Conservation (phyloP, 1,140 invertebrate species). For the Chlorops oryzae region DNA sequence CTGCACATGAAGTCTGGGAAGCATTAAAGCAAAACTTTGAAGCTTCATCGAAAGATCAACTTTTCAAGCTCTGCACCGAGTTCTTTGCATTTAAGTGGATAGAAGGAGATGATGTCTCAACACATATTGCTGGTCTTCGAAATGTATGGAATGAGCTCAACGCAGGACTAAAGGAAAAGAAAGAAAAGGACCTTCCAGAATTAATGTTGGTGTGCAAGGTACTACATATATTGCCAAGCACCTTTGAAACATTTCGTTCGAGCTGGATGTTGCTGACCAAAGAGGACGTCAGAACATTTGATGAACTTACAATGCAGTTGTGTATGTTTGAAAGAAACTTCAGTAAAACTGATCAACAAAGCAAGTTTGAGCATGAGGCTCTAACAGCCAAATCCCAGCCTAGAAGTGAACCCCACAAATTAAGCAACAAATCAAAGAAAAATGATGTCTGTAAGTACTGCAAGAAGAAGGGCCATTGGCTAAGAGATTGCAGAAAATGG, state of each 20-base stretch:
- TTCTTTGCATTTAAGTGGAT: neutral
- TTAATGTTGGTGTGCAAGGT: slow-evolving; percentile 6
- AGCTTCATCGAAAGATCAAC: slow-evolving; percentile 1
- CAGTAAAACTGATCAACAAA: slow-evolving; percentile 1
- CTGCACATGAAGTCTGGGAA: slow-evolving; percentile 1
- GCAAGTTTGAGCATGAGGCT: no score
- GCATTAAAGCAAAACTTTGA: slow-evolving; percentile 6
- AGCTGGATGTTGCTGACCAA: slow-evolving; percentile 3
- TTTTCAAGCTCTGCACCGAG: slow-evolving; percentile 6
- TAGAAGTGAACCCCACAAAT: no score
- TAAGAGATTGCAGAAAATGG: slow-evolving; percentile 26
- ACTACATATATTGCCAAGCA: slow-evolving; percentile 3
- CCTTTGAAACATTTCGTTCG: slow-evolving; percentile 6
- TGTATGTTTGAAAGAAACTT: slow-evolving; percentile 8
- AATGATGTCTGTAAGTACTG: slow-evolving; percentile 26
- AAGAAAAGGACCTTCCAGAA: slow-evolving; percentile 3
- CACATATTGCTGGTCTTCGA: slow-evolving; percentile 1
- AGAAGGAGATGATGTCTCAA: neutral
- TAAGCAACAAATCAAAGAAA: no score
- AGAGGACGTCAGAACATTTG: slow-evolving; percentile 1
- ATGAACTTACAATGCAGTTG: slow-evolving; percentile 6
- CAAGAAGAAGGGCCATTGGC: slow-evolving; percentile 25
- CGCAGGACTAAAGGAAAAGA: neutral
- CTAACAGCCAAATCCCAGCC: no score
- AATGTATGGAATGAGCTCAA: slow-evolving; percentile 3